Percentiles rank a stretch among this genome's conserved stretches.
These are phyloP conservation scores for Hylaea fasciaria DNA, from an alignment of 2,888 invertebrate genomes.

Conservation along the genomic window DNA sequence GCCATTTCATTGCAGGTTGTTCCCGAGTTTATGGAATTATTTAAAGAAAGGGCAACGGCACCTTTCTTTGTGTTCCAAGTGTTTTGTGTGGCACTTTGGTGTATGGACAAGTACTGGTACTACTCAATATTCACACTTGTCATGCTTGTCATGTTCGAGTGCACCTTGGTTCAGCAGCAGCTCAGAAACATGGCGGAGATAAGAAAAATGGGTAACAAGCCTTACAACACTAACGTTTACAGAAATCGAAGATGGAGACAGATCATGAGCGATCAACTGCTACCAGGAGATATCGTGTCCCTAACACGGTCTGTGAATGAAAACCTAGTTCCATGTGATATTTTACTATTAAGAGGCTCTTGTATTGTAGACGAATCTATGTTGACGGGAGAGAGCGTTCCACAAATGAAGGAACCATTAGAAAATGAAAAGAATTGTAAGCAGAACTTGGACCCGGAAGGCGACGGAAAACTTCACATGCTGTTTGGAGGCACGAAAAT, in stretches of 20 bases:
- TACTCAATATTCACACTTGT: conserved; percentile 98
- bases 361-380: conserved; percentile 99
- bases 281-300: conserved; percentile 98
- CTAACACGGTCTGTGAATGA: conserved; percentile 95
- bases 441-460: conserved; percentile 91
- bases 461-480: conserved; percentile 96
- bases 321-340: conserved; percentile 97
- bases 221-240: conserved; percentile 95
- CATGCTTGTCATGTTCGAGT: conserved; percentile 98
- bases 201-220: conserved; percentile 99
- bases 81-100: conserved; percentile 99
- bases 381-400: conserved; percentile 99
- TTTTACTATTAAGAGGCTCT: conserved; percentile 95
- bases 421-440: conserved; percentile 87
- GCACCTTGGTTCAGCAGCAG: conserved; percentile 99
- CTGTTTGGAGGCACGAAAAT: conserved; percentile 99
- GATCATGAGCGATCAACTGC: conserved; percentile 92
- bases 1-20: conserved; percentile 88
- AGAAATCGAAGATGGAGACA: conserved; percentile 96
- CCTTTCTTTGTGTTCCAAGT: conserved; percentile 99
- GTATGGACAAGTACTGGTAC: conserved; percentile 99
- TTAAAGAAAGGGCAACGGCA: conserved; percentile 98
- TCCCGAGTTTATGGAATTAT: conserved; percentile 98
- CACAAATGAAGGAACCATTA: conserved; percentile 99
- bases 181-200: conserved; percentile 99